These are phyloP conservation scores for Lepidonotus clava DNA, from an alignment of 2,888 invertebrate genomes.

Conservation along the genomic window DNA sequence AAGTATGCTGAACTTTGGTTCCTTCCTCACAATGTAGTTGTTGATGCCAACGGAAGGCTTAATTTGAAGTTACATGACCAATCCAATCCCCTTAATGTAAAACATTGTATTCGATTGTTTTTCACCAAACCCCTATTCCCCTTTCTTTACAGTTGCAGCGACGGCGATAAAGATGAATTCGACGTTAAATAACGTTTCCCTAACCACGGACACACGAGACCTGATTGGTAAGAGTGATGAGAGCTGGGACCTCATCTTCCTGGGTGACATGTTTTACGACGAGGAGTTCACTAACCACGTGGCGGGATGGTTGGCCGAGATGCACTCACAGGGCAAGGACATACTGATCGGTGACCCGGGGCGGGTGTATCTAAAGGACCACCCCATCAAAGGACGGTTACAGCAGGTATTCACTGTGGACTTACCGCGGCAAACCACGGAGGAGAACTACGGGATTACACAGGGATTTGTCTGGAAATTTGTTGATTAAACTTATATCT, in stretches of 20 bases:
- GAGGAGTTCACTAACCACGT: conserved; percentile 71
- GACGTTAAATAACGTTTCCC: conserved; percentile 67
- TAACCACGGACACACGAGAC: conserved; percentile 85
- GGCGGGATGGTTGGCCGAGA: conserved; percentile 67
- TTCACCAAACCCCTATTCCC: too few relatives aligned
- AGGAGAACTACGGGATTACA: conserved; percentile 72
- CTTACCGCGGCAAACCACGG: conserved; percentile 63
- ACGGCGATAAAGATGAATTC: conserved; percentile 75
- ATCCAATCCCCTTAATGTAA: too few relatives aligned
- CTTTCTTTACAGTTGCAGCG: conserved; percentile 70
- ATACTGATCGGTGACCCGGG: conserved; percentile 77
- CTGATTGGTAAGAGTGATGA: conserved; percentile 68
- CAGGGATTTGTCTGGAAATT: conserved; percentile 70
- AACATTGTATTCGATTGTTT: too few relatives aligned
- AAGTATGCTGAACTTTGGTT: too few relatives aligned
- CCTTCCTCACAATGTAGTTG: too few relatives aligned
- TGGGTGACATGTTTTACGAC: conserved; percentile 88
- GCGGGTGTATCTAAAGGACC: conserved; percentile 66
- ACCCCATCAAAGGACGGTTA: conserved; percentile 67
- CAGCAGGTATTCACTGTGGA: conserved; percentile 65
- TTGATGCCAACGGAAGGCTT: too few relatives aligned
- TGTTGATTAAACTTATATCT: neutral
- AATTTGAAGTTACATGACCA: too few relatives aligned
- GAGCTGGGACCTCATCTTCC: conserved; percentile 84
- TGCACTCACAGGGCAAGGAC: conserved; percentile 62